Evolutionary conservation across 2,113 vertebrate species (phyloP).

Genomic region (Odocoileus virginianus): DNA sequence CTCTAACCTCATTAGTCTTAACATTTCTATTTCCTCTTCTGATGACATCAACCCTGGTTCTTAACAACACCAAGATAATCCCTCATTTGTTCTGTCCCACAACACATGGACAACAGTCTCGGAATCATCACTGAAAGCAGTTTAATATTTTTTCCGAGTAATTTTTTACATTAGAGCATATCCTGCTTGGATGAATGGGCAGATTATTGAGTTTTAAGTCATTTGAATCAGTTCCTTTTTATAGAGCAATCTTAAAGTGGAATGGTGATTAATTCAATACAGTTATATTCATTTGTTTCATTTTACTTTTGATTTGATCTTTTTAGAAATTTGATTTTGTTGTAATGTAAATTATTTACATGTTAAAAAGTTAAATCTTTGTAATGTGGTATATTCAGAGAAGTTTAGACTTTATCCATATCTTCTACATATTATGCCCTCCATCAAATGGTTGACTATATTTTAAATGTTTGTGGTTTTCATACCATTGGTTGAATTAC

Average conservation of each 20-base stretch:
- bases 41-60: not conserved
- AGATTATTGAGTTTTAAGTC: not conserved
- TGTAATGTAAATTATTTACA: not conserved
- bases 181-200: not conserved
- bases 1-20: not conserved
- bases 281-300: not conserved
- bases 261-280: not conserved
- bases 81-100: not conserved
- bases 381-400: not conserved
- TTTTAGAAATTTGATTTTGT: not conserved
- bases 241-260: not conserved
- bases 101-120: not conserved
- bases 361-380: not conserved
- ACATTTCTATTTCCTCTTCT: not conserved
- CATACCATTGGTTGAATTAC: not conserved
- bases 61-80: not conserved
- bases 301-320: not conserved
- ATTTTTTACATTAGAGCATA: not conserved
- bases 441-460: not conserved
- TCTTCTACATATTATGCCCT: not conserved
- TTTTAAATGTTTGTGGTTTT: not conserved
- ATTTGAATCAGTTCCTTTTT: not conserved
- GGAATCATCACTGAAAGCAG: not conserved
- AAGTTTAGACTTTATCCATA: not conserved
- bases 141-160: not conserved